Evolutionary conservation across 1,140 invertebrate genomes (phyloP), one percentile per base, ranked within the genome.

Genomic region (Aricia agestis): DNA sequence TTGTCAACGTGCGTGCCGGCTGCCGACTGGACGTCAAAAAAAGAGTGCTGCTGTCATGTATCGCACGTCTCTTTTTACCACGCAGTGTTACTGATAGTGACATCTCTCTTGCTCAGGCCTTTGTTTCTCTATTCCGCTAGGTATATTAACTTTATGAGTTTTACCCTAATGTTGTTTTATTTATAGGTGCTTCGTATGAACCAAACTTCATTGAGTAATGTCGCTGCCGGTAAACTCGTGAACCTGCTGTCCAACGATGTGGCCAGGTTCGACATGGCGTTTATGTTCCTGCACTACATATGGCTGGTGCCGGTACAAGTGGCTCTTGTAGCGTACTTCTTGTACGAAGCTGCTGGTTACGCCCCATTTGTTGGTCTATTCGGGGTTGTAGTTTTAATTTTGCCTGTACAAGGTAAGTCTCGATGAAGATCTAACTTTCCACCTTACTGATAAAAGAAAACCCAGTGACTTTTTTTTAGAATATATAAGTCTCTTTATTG

Each of bases 221-320:
- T 96, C 1, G 95, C 96, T 1, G 94, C 95, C 2, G 97, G 97
- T 0, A 96, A 97, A 89, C 92, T 98, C 42, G 95, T 97, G 3
- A 98, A 98, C 89, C 85, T 98, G 13, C 87, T 98, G 69, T 96
- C 97, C 1, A 98, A 97, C 79, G 97, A 98, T 82, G 92, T 95
- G 0, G 93, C 92, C 66, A 90, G 95, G 5, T 94, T 95, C 69
- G 95, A 95, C 78, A 91, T 90, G 75, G 92, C 93, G 0, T 92
- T 94, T 36, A 87, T 94, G 74, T 94, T 93, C 76, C 80, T 95
- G 32, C 94, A 95, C 80, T 93, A 93, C 78, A 77, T 95, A 5
- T 95, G 94, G 95, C 91, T 95, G 41, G 94, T 95, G 52, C 96
- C 95, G 0, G 78, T 97, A 18, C 96, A 97, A 80, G 78, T 92